Base-by-base conservation (phyloP, 2,888 invertebrate species). In the Sarcophaga subvicina region DNA sequence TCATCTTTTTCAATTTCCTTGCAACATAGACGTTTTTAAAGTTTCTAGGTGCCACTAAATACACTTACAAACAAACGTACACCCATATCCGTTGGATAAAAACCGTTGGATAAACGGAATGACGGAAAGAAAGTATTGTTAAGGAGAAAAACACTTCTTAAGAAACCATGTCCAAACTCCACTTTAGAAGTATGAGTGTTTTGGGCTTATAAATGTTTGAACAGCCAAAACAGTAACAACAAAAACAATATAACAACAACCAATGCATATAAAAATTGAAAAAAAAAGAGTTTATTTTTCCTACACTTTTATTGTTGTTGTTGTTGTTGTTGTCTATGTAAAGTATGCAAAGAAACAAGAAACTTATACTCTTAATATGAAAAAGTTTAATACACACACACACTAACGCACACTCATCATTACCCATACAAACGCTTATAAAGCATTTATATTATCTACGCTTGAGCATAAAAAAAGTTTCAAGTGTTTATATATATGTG, bases 131-230 rank as follows among this genome's bases (percentile, higher is more conserved):
- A 37, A 37, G 37, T 37, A 37, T 37, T 37, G 37, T 37, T 37
- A 69, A 14, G 25, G 64, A 47, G 11, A 73, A 12, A 62, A 64
- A 20, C 59, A 64, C 45, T 25, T 69, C 73, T 54, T 69, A 45
- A 27, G 49, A 79, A 83, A 77, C 67, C 71, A 86, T 72, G 79
- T 86, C 71, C 71, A 76, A 82, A 73, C 80, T 83, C 80, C 70
- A 73, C 82, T 86, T 82, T 59, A 82, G 67, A 6, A 69, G 75
- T 66, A 27, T 62, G 76, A 77, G 76, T 83, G 72, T 86, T 86
- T 83, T 37, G 37, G 83, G 66, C 80, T 83, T 86, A 62, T 86
- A 78, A 86, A 86, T 86, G 82, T 82, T 86, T 76, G 22, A 86
- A 76, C 54, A 76, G 8, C 60, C 27, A 79, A 79, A 63, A 45